Base-by-base conservation (phyloP, 2,113 vertebrate genomes). In the Callorhinus ursinus region DNA sequence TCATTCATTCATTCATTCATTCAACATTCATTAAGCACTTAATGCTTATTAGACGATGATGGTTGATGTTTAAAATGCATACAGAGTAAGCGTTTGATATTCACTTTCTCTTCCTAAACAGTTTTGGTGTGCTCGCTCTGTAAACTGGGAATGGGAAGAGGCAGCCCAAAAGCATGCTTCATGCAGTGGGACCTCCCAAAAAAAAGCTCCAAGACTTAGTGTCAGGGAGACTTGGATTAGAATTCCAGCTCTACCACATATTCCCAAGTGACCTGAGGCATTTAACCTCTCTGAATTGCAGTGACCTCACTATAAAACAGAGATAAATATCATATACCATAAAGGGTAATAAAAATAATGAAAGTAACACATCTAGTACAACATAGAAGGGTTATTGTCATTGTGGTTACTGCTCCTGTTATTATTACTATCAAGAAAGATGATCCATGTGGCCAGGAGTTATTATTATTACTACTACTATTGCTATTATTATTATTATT, bases 301-400 rank as follows among this genome's bases (percentile, higher is more conserved):
- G 12, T 36, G 8, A 80, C 24, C 28, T 84, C 49, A 51, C 46
- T 46, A 79, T 72, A 79, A 69, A 94, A 69, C 63, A 31, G 24
- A 18, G 9, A 92, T 92, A 92, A 95, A 81, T 76, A 51, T 46
- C 42, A 95, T 82, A 63, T 82, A 94, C 14, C 16, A 4, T 55
- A 82, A 5, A 69, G 21, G 33, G 10, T 71, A 95, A 93, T 82
- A 95, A 79, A 92, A 96, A 86, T 42, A 88, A 71, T 88, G 46
- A 33, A 93, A 95, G 84, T 49, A 71, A 97, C 90, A 81, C 33
- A 93, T 74, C 19, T 79, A 51, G 13, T 86, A 92, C 19, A 95
- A 87, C 76, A 61, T 31, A 87, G 42, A 90, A 69, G 19, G 19
- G 21, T 92, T 65, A 65, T 1, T 88, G 51, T 61, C 76, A 72